Evolutionary conservation across 2,888 invertebrate genomes (phyloP), one percentile per base, ranked within the genome.

Genomic region (Drosophila diplacantha): DNA sequence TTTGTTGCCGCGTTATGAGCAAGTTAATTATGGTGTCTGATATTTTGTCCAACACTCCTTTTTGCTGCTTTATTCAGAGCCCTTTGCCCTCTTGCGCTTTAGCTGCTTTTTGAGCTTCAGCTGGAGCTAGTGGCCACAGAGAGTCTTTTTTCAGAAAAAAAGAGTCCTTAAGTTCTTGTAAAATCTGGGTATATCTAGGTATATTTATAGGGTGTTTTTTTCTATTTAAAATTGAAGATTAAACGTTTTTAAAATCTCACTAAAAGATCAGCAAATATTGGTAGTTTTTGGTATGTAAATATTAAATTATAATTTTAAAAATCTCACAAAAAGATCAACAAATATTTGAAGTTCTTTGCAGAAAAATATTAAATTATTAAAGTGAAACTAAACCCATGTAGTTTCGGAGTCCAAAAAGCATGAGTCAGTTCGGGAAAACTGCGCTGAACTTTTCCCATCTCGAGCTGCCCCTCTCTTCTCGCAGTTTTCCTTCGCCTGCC

Each of bases 1-100:
- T 69, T 75, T 75, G 68, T 52, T 71, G 71, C 50, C 62, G 69
- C 82, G 64, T 80, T 80, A 70, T 82, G 82, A 78, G 74, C 80
- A 68, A 82, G 78, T 79, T 79, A 79, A 79, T 82, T 79, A 82
- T 77, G 78, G 69, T 71, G 81, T 82, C 82, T 79, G 81, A 80
- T 82, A 79, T 71, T 76, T 76, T 3, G 72, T 16, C 70, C 43
- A 41, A 43, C 62, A 49, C 70, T 69, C 52, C 54, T 52, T 60
- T 50, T 0, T 12, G 18, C 18, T 67, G 50, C 53, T 47, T 59
- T 52, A 5, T 26, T n/a, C 24, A 52, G 43, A 51, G 29, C 31
- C 18, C 24, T 47, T 67, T 41, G 37, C 22, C n/a, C n/a, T 41
- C 34, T 20, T 18, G 20, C 6, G 1, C 20, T 6, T 1, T 18